Percentiles rank a stretch among this genome's conserved stretches.
Conservation (phyloP, 1,140 invertebrate genomes). For the Cydia splendana region DNA sequence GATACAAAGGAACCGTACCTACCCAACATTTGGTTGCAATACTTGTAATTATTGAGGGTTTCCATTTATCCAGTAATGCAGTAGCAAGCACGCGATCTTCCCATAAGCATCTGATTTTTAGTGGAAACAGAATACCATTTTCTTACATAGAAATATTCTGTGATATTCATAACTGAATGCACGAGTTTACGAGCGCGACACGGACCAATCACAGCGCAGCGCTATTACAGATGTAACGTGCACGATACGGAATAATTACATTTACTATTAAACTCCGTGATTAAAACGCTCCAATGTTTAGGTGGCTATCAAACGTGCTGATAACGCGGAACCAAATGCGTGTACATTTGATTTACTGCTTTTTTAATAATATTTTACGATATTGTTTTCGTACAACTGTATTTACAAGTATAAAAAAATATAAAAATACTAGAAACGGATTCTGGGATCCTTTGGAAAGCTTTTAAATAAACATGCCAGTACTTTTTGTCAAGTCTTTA, state of each 20-base stretch:
- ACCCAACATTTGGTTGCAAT: no score
- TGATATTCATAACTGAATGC: slow-evolving; percentile 36
- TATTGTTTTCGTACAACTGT: neutral
- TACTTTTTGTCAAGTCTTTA: no score
- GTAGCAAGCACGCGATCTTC: no score
- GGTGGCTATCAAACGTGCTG: slow-evolving; percentile 3
- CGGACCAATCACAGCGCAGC: neutral
- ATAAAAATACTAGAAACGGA: neutral
- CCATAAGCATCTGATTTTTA: no score
- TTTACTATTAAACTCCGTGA: slow-evolving; percentile 19
- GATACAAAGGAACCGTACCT: no score
- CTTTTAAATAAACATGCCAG: no score
- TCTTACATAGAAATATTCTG: neutral
- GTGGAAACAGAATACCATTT: no score
- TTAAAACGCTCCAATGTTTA: slow-evolving; percentile 14
- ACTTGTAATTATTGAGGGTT: no score
- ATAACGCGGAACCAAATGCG: slow-evolving; percentile 12
- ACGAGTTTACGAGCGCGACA: neutral
- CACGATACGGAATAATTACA: slow-evolving; percentile 19
- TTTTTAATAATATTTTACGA: slow-evolving; percentile 5
- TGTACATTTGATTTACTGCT: slow-evolving; percentile 14
- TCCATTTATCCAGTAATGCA: no score
- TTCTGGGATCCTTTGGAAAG: neutral
- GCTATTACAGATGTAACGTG: slow-evolving; percentile 13
- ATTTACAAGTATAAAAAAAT: neutral